Conservation (phyloP, 2,113 vertebrate genomes). For the Pomatorhinus ruficollis region DNA sequence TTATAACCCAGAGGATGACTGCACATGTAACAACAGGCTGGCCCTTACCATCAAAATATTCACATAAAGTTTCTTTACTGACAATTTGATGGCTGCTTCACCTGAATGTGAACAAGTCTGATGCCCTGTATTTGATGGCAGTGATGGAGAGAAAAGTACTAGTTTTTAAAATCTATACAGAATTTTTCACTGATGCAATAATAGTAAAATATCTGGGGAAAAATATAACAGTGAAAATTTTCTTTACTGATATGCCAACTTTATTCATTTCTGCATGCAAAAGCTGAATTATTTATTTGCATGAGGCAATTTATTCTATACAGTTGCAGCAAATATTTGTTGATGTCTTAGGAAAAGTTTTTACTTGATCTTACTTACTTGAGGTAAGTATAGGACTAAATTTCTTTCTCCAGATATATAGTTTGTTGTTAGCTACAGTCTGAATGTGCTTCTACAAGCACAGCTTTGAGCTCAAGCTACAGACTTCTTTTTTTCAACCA, state of each 20-base stretch:
- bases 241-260: background rate
- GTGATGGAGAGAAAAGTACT: background rate
- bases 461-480: background rate
- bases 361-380: background rate
- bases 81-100: background rate
- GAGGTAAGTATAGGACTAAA: background rate
- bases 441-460: background rate
- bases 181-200: background rate
- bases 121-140: background rate
- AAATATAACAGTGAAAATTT: background rate
- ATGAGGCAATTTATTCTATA: background rate
- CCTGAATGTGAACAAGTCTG: background rate
- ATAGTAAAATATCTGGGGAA: background rate
- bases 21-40: background rate
- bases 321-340: background rate
- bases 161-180: background rate
- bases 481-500: background rate
- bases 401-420: background rate
- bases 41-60: background rate
- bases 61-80: background rate
- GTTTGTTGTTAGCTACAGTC: background rate
- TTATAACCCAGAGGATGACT: background rate
- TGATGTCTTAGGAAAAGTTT: background rate
- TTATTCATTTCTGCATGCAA: background rate
- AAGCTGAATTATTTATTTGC: background rate